These are phyloP conservation scores for Parasteatoda lunata DNA, from an alignment of 2,888 invertebrate genomes.

Conservation along the genomic window DNA sequence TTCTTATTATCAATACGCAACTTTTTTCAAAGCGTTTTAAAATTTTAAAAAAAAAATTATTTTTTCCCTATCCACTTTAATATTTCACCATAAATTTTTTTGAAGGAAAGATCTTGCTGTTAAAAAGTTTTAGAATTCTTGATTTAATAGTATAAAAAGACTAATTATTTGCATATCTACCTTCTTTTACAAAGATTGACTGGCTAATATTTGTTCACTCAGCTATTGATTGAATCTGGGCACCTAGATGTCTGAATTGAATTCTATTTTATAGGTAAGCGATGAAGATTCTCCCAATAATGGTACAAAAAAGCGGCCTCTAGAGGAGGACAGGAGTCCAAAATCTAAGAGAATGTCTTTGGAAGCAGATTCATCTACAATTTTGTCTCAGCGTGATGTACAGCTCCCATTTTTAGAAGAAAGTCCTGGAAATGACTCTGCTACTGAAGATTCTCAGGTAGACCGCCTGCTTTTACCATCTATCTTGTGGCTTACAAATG, in stretches of 20 bases:
- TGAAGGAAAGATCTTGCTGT: no score
- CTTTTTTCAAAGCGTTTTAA: no score
- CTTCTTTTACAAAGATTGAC: no score
- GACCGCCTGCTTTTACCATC: slow-evolving; percentile 17
- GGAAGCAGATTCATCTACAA: slow-evolving; percentile 8
- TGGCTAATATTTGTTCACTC: no score
- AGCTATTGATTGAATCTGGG: no score
- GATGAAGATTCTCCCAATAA: slow-evolving; percentile 2
- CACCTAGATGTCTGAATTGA: not conserved
- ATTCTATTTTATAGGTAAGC: not conserved
- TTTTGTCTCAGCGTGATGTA: slow-evolving; percentile 21
- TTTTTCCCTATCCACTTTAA: no score
- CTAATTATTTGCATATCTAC: no score
- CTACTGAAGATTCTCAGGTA: slow-evolving; percentile 63
- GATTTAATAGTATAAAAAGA: no score
- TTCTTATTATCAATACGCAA: no score
- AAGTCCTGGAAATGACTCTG: slow-evolving; percentile 50
- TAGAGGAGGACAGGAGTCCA: slow-evolving; percentile 30
- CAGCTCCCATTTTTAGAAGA: slow-evolving; percentile 51
- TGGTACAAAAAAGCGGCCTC: slow-evolving; percentile 18
- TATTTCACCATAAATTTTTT: no score
- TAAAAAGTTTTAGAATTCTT: no score
- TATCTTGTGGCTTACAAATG: slow-evolving; percentile 4
- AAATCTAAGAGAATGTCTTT: slow-evolving; percentile 33
- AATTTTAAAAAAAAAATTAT: no score